Percentiles rank a stretch among this genome's conserved stretches.
These are phyloP conservation scores for Bradysia coprophila DNA, from an alignment of 1,140 invertebrate species.

Conservation along the genomic window DNA sequence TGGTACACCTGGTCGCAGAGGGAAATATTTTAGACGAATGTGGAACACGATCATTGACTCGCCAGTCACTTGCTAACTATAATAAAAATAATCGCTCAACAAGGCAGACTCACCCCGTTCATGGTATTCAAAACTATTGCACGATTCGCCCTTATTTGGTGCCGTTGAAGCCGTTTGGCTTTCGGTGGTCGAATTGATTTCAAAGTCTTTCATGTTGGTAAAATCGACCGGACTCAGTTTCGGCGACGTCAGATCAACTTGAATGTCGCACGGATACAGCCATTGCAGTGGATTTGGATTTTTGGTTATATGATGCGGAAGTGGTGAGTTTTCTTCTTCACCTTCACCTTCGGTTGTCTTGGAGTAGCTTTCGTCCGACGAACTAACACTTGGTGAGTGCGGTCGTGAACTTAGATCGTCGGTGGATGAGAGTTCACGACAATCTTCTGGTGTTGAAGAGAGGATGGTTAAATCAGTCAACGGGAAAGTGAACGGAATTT, in stretches of 20 bases:
- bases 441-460: conserved; percentile 11
- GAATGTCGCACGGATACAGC: conserved; percentile 39
- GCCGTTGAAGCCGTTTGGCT: conserved; percentile 26
- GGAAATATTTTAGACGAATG: no score
- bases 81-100: no score
- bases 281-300: conserved; percentile 28
- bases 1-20: conserved; percentile 7
- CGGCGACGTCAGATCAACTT: conserved; percentile 24
- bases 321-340: conserved; percentile 9
- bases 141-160: conserved; percentile 32
- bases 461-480: no score
- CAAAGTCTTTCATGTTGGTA: conserved; percentile 17
- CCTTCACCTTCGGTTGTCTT: conserved; percentile 37
- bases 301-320: conserved; percentile 7
- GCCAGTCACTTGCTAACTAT: no score
- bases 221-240: conserved; percentile 11
- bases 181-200: conserved; percentile 22
- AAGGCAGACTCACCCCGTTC: conserved; percentile 1
- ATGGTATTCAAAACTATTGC: conserved; percentile 39
- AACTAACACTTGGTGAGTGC: conserved; percentile 56
- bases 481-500: not conserved
- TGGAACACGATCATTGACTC: no score
- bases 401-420: conserved; percentile 63
- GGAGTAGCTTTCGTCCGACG: conserved; percentile 63
- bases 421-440: conserved; percentile 38